Evolutionary conservation across 2,888 invertebrate species (phyloP).

Genomic region (Drosophila lacicola): DNA sequence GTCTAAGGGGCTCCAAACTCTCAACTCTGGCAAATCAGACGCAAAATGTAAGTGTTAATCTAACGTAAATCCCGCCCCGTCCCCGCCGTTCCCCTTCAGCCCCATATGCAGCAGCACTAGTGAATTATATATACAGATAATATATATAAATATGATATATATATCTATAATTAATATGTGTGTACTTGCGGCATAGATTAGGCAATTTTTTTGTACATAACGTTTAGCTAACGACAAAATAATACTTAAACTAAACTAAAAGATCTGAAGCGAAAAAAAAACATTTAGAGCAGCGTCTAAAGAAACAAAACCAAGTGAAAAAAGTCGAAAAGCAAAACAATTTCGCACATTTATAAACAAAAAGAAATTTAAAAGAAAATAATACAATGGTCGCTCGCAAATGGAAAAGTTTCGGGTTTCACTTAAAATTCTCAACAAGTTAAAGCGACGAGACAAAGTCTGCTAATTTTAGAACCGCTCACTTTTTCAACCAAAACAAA

Average conservation of each 20-base stretch:
- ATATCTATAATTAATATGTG: slow-evolving; percentile 21
- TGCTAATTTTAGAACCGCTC: no score
- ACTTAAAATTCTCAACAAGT: no score
- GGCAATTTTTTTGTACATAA: slow-evolving; percentile 72
- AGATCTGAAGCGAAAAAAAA: slow-evolving; percentile 21
- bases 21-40: neutral
- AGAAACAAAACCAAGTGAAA: slow-evolving; percentile 24
- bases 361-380: neutral
- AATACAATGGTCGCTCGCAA: neutral
- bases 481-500: no score
- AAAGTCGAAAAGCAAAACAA: slow-evolving; percentile 4
- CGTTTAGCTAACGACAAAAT: slow-evolving; percentile 47
- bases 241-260: slow-evolving; percentile 15
- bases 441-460: no score
- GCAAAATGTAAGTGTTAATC: slow-evolving; percentile 32
- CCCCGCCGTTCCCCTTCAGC: neutral
- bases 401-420: neutral
- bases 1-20: slow-evolving; percentile 29
- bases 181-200: slow-evolving; percentile 51
- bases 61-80: slow-evolving; percentile 6
- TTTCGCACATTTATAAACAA: slow-evolving; percentile 28
- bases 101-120: slow-evolving; percentile 29
- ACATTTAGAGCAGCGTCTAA: slow-evolving; percentile 13
- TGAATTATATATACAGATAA: slow-evolving; percentile 39
- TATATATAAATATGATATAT: slow-evolving; percentile 21